Percentiles rank a stretch among this genome's conserved stretches.
Evolutionary conservation across 2,113 vertebrate genomes (phyloP).

Genomic region (Oreochromis niloticus): DNA sequence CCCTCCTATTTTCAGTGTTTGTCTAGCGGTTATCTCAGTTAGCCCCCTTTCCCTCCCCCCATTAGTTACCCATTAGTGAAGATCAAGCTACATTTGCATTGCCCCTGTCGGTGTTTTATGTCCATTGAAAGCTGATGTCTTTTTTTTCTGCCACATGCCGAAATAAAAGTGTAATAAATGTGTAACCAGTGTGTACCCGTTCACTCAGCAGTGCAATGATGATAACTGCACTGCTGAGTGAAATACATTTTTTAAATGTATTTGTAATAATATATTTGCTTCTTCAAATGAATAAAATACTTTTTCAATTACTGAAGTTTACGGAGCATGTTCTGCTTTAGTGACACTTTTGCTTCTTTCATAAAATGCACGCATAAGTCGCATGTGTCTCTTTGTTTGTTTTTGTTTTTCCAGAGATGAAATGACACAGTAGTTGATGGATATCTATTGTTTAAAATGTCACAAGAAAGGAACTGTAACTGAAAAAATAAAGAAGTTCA

Average conservation of each 20-base stretch:
- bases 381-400: not conserved
- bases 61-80: slow-evolving; percentile 10
- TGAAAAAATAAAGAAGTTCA: not conserved
- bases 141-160: not conserved
- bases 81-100: not conserved
- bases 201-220: not conserved
- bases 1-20: fast-evolving
- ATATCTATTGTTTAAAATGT: fast-evolving
- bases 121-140: fast-evolving
- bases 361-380: fast-evolving
- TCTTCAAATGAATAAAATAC: not conserved
- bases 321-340: not conserved
- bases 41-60: not conserved
- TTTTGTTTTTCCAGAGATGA: not conserved
- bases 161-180: not conserved
- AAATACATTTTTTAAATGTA: not conserved
- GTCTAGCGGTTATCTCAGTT: fast-evolving
- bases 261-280: not conserved
- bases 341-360: fast-evolving
- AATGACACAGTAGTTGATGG: not conserved
- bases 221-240: too few relatives aligned
- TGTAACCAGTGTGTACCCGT: fast-evolving
- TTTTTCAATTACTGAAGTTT: not conserved
- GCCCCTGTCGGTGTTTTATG: fast-evolving
- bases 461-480: not conserved